These are phyloP conservation scores for Eretmochelys imbricata DNA, from an alignment of 2,113 vertebrate species.

Conservation along the genomic window DNA sequence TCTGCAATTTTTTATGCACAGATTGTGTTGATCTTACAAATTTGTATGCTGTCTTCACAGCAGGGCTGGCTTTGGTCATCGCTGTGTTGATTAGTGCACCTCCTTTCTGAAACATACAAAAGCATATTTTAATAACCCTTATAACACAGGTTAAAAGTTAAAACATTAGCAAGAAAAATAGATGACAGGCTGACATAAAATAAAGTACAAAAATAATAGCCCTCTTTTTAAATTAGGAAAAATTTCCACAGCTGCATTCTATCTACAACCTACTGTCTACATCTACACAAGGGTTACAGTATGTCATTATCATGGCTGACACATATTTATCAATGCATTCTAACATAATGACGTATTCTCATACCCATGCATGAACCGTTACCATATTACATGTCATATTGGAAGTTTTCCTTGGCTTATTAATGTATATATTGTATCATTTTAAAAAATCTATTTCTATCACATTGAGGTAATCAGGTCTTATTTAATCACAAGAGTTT, in stretches of 20 bases:
- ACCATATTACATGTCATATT: constrained; percentile 31
- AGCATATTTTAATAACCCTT: background rate
- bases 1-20: background rate
- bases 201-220: background rate
- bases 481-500: constrained; percentile 42
- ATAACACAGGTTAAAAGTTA: background rate
- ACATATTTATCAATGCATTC: constrained; percentile 69
- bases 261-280: constrained; percentile 53
- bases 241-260: constrained; percentile 64
- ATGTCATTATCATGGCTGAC: constrained; percentile 56
- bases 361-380: background rate
- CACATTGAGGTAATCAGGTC: background rate
- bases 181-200: background rate
- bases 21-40: constrained; percentile 81
- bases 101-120: constrained; percentile 86
- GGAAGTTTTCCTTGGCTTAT: constrained; percentile 30
- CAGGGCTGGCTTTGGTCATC: constrained; percentile 91
- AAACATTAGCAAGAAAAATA: constrained; percentile 9
- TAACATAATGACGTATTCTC: constrained; percentile 59
- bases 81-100: constrained; percentile 92
- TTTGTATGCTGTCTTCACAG: constrained; percentile 85
- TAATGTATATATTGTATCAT: constrained; percentile 25
- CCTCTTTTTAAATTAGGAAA: background rate
- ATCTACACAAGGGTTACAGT: constrained; percentile 64
- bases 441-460: constrained; percentile 16